Base-by-base conservation (phyloP, 2,888 invertebrate genomes). In the Crossocerus cetratus region DNA sequence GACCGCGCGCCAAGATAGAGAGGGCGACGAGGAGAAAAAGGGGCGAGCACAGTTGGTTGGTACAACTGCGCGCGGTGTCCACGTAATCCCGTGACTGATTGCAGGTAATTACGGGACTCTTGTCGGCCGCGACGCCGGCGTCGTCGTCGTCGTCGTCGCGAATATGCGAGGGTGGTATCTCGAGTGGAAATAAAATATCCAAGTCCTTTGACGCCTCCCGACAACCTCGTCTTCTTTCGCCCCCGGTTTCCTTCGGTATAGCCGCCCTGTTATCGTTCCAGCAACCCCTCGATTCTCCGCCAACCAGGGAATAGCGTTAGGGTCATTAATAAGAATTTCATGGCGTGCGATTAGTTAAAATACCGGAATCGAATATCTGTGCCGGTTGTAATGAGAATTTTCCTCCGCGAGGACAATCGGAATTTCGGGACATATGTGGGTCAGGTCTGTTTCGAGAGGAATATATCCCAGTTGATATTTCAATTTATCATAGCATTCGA, bases 21-120 rank as follows among this genome's bases (percentile, higher is more conserved):
- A 32, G 32, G n/a, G 23, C 69, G 65, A 65, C 57, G 62, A 65
- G 61, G 54, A 45, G 49, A 59, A 18, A 63, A 63, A 65, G 44
- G 23, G 60, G 56, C 23, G 70, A 62, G 53, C n/a, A 8, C 32
- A 32, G 32, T 66, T 72, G 64, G 65, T 65, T 65, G 58, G 59
- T 56, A 69, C 71, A 32, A 32, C 32, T 32, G 8, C 32, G 8
- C 32, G 65, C 69, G 63, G 80, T 72, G 72, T 72, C 74, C 72
- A 60, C 74, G 78, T 81, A 81, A 81, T 81, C 81, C 78, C 70
- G 71, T 81, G 81, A 81, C 81, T 81, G 81, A 81, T 81, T 76
- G 78, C 57, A 65, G 78, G 81, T 81, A 81, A 81, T 81, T 81
- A 81, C 74, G 78, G 63, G 58, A 70, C 72, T 78, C 61, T 64